phyloP scores from a whole-genome alignment of 2,888 invertebrate species.

The Melanargia galathea region DNA sequence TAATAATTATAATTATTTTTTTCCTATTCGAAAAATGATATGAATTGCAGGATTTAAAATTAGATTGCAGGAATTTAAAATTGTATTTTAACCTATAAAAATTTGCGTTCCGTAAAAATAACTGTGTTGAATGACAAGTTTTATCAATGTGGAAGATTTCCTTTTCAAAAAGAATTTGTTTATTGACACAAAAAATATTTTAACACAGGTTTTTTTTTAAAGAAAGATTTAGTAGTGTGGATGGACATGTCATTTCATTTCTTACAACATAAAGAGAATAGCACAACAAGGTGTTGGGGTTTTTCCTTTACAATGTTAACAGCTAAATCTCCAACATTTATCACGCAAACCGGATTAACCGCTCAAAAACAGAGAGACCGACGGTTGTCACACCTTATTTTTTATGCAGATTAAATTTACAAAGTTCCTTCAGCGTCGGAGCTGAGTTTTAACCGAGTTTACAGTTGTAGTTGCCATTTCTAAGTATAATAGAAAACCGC shows the following conservation, averaged over 20 bases:
- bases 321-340: slow-evolving; percentile 38
- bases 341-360: slow-evolving; percentile 40
- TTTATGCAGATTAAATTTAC: slow-evolving; percentile 62
- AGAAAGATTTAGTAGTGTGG: too few relatives aligned
- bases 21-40: too few relatives aligned
- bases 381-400: slow-evolving; percentile 58
- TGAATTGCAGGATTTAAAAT: too few relatives aligned
- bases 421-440: slow-evolving; percentile 55
- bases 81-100: too few relatives aligned
- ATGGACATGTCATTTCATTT: background rate
- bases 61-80: too few relatives aligned
- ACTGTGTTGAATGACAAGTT: too few relatives aligned
- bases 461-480: slow-evolving; percentile 9
- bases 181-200: too few relatives aligned
- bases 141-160: too few relatives aligned
- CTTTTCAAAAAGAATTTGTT: too few relatives aligned
- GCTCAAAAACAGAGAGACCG: slow-evolving; percentile 39
- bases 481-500: background rate
- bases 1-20: too few relatives aligned
- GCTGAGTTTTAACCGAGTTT: slow-evolving; percentile 40
- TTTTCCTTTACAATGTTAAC: slow-evolving; percentile 29
- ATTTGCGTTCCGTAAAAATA: too few relatives aligned
- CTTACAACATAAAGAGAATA: slow-evolving; percentile 3
- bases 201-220: too few relatives aligned
- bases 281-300: background rate